These are phyloP conservation scores for Aspidapion aeneum DNA, from an alignment of 2,888 invertebrate genomes.

Conservation along the genomic window DNA sequence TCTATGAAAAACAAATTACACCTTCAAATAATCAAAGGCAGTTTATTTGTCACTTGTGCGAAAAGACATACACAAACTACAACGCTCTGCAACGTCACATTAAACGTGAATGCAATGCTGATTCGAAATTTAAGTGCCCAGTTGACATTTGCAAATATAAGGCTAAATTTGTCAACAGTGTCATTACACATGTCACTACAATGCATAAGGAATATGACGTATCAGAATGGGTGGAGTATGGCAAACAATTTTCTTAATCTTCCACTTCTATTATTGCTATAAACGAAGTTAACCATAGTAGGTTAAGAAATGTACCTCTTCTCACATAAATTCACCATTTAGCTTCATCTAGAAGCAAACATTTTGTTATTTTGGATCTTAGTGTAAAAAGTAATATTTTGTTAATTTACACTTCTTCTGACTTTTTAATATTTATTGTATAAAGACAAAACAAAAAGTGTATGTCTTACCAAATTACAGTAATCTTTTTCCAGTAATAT, in stretches of 20 bases:
- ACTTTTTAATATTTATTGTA: too few relatives aligned
- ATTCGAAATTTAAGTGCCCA: slow-evolving; percentile 29
- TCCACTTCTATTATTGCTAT: too few relatives aligned
- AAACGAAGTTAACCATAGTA: neutral
- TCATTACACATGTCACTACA: slow-evolving; percentile 32
- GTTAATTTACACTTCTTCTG: too few relatives aligned
- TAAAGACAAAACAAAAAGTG: too few relatives aligned
- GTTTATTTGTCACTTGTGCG: slow-evolving; percentile 58
- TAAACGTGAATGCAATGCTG: slow-evolving; percentile 64
- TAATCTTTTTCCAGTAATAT: too few relatives aligned
- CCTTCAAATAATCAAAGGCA: slow-evolving; percentile 5
- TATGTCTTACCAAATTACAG: too few relatives aligned
- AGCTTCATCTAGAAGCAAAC: too few relatives aligned
- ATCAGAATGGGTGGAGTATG: slow-evolving; percentile 13
- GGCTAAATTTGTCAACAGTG: slow-evolving; percentile 29
- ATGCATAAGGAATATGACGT: slow-evolving; percentile 23
- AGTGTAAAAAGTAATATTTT: too few relatives aligned
- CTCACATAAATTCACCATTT: too few relatives aligned
- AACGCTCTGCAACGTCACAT: slow-evolving; percentile 69
- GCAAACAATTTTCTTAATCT: slow-evolving; percentile 17
- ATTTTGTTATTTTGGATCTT: too few relatives aligned
- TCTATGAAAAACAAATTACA: neutral
- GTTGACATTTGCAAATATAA: slow-evolving; percentile 27
- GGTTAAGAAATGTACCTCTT: too few relatives aligned
- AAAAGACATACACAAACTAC: slow-evolving; percentile 71